These are phyloP conservation scores for Platycheirus rosarum DNA, from an alignment of 2,888 invertebrate genomes.

Conservation along the genomic window DNA sequence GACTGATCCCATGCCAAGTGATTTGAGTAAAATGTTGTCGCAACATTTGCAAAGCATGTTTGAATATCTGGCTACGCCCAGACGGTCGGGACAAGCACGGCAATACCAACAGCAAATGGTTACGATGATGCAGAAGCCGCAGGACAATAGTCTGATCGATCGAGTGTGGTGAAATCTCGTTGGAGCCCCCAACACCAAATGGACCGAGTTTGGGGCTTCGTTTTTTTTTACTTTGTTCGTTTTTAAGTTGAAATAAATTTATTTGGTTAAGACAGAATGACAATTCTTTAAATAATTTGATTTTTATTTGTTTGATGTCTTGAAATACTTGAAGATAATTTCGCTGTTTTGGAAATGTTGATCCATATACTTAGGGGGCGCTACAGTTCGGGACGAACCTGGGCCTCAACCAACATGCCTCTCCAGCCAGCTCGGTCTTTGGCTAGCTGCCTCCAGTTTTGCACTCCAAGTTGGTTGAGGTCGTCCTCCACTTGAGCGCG, in stretches of 20 bases:
- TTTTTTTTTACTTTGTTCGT: slow-evolving; percentile 1
- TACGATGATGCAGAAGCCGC: slow-evolving; percentile 84
- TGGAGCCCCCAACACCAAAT: background rate
- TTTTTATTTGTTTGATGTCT: too few species aligned
- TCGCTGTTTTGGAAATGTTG: too few species aligned
- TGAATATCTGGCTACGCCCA: slow-evolving; percentile 92
- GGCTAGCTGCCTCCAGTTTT: too few species aligned
- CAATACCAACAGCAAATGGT: slow-evolving; percentile 87
- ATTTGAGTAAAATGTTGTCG: slow-evolving; percentile 94
- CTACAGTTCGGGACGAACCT: too few species aligned
- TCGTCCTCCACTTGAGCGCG: too few species aligned
- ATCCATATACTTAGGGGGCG: too few species aligned
- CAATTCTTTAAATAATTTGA: too few species aligned
- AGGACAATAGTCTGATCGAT: slow-evolving; percentile 93
- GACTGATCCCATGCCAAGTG: slow-evolving; percentile 98
- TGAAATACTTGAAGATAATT: too few species aligned
- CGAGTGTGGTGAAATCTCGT: slow-evolving; percentile 87
- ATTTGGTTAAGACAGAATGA: slow-evolving; percentile 3
- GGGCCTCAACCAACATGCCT: too few species aligned
- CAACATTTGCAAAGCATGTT: slow-evolving; percentile 97
- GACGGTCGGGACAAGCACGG: slow-evolving; percentile 88
- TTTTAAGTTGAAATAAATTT: slow-evolving; percentile 2
- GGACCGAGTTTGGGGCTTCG: background rate
- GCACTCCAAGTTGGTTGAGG: too few species aligned
- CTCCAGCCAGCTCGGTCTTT: too few species aligned